Base-by-base conservation (phyloP, 37 sponge, comb jelly and placozoan species). In the Beroe ovata region DNA sequence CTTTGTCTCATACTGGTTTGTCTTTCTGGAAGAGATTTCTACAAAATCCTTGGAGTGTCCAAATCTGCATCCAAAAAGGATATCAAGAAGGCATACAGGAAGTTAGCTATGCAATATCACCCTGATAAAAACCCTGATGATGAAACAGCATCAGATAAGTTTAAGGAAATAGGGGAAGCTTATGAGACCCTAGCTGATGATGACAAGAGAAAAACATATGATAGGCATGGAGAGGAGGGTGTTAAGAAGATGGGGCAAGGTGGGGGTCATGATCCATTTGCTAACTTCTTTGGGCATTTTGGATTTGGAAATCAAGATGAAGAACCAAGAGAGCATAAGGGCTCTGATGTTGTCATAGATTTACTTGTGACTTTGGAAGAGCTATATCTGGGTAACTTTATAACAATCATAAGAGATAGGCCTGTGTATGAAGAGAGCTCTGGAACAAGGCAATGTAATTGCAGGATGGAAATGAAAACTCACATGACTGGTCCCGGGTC, bases 31-130 rank as follows among this genome's bases (percentile, higher is more conserved):
- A 91, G 99, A 35, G 99, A 98, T 63, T 98, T 98, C 62, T 98
- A 98, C 88, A 61, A 94, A 37, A 98, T 98, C 32, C 91, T 98
- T 29, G 99, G 99, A 23, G 99, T 98, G 58, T 59, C 29, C 25
- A 92, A 42, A 58, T 77, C 84, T 32, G 84, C 99, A 0, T 60
- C 93, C 0, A 93, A 91, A 47, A 95, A 95, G 26, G 91, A 98
- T 60, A 94, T 98, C 77, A 98, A 98, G 93, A 95, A 94, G 60
- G 99, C 99, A 18, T 98, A 98, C 60, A 64, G 99, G 1, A 94
- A 93, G 42, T 90, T 98, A 40, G 99, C 96, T 3, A 84, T 98
- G 91, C 90, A 94, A 64, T 94, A 94, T 59, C 95, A 97, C 47
- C 95, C 98, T 18, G 95, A 97, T 91, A 97, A 95, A 89, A 95